Conservation (phyloP, 2,113 vertebrate genomes). For the Neoarius graeffei region DNA sequence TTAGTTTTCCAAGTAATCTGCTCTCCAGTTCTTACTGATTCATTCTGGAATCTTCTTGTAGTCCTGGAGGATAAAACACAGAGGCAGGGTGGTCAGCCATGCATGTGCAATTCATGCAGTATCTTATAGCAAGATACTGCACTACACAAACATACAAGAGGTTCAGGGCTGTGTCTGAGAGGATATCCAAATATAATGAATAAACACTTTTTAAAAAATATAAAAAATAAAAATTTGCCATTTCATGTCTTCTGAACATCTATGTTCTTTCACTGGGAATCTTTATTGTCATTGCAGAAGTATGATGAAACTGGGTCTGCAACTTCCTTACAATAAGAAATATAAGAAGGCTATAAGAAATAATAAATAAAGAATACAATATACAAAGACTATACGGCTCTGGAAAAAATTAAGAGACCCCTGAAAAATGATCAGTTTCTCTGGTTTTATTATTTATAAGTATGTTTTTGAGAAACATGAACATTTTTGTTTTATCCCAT, state of each 20-base stretch:
- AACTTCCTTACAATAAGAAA: too few species aligned
- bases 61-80: neutral
- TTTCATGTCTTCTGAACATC: neutral
- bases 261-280: neutral
- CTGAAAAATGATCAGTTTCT: too few species aligned
- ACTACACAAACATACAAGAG: neutral
- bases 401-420: too few species aligned
- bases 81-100: neutral
- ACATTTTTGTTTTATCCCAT: too few species aligned
- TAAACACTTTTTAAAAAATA: neutral
- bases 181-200: neutral
- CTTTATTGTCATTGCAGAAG: neutral
- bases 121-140: neutral
- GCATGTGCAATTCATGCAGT: neutral
- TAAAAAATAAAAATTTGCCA: neutral
- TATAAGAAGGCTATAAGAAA: too few species aligned
- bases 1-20: slow-evolving; percentile 21
- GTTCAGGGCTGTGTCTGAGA: neutral
- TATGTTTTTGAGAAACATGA: too few species aligned
- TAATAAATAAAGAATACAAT: too few species aligned
- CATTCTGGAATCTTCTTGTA: neutral
- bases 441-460: too few species aligned
- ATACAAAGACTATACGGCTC: too few species aligned
- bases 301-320: neutral
- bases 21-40: slow-evolving; percentile 18